A percentile compares a stretch with the other conserved stretches of the same genome.
phyloP scores from a whole-genome alignment of 37 sponge, comb jelly and placozoan species.

The Aphrocallistes beatrix region DNA sequence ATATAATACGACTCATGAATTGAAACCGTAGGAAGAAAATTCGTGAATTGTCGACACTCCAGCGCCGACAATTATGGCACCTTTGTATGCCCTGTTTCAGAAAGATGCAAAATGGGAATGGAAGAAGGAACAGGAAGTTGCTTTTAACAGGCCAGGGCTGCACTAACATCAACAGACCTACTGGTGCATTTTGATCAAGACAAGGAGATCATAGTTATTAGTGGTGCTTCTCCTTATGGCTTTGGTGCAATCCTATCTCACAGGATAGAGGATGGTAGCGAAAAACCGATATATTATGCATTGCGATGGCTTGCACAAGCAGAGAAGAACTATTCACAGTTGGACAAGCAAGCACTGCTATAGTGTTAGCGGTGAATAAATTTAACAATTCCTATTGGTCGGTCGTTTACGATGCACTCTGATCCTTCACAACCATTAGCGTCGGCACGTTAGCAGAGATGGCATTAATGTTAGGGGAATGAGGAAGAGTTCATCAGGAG shows the following conservation, averaged over 20 bases:
- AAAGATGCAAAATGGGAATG: not conserved
- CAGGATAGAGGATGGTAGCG: not conserved
- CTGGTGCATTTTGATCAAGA: slow-evolving; percentile 19
- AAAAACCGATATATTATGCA: not conserved
- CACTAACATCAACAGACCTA: not conserved
- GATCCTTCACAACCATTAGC: too few relatives aligned
- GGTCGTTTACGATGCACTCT: too few relatives aligned
- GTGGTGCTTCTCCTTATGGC: slow-evolving; percentile 13
- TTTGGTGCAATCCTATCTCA: not conserved
- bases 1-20: too few relatives aligned
- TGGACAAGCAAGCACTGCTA: too few relatives aligned
- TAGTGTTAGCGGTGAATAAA: too few relatives aligned
- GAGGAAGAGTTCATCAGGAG: too few relatives aligned
- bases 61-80: not conserved
- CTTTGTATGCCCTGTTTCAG: not conserved
- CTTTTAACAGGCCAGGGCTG: not conserved
- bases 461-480: too few relatives aligned
- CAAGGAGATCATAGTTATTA: not conserved
- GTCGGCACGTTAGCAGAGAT: too few relatives aligned
- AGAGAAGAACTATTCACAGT: not conserved
- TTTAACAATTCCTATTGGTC: too few relatives aligned
- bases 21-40: too few relatives aligned
- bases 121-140: not conserved
- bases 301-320: not conserved
- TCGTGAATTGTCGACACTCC: too few relatives aligned